A percentile compares a stretch with the other conserved stretches of the same genome.
phyloP scores from a whole-genome alignment of 2,113 vertebrate genomes.

The Turdus rufiventris region DNA sequence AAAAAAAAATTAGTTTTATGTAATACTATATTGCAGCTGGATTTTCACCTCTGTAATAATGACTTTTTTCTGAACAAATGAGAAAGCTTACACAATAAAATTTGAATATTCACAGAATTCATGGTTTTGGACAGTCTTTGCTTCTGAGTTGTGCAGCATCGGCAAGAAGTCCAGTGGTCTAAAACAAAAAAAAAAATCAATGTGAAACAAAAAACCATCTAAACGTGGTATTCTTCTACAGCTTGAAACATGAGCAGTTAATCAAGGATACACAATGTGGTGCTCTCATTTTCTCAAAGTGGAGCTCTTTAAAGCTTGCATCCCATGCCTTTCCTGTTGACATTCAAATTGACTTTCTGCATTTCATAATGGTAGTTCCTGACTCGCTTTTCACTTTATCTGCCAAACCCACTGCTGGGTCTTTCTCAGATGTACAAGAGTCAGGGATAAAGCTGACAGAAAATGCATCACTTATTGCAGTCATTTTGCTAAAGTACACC shows the following conservation, averaged over 20 bases:
- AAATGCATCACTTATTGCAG: slow-evolving; percentile 68
- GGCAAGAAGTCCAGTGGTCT: not conserved
- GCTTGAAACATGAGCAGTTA: not conserved
- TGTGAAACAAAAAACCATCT: not conserved
- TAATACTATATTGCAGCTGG: not conserved
- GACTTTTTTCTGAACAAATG: not conserved
- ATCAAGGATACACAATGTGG: not conserved
- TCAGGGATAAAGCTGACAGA: slow-evolving; percentile 33
- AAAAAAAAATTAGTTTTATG: not conserved
- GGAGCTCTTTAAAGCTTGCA: slow-evolving; percentile 10
- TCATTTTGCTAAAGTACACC: slow-evolving; percentile 59
- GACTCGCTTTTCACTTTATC: slow-evolving; percentile 62
- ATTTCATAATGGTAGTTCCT: slow-evolving; percentile 64
- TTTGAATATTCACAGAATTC: not conserved
- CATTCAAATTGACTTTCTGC: slow-evolving; percentile 73
- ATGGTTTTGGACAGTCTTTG: not conserved
- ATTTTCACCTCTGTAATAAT: not conserved
- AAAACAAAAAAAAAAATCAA: not conserved
- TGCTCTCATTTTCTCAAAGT: slow-evolving; percentile 56
- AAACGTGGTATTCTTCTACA: not conserved
- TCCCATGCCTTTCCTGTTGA: slow-evolving; percentile 51
- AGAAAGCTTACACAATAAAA: not conserved
- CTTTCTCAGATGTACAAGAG: slow-evolving; percentile 59
- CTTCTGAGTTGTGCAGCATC: not conserved
- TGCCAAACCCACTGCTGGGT: slow-evolving; percentile 62